Percentiles rank a stretch among this genome's conserved stretches.
These are phyloP conservation scores for Trachelus tabidus DNA, from an alignment of 2,888 invertebrate genomes.

Conservation along the genomic window DNA sequence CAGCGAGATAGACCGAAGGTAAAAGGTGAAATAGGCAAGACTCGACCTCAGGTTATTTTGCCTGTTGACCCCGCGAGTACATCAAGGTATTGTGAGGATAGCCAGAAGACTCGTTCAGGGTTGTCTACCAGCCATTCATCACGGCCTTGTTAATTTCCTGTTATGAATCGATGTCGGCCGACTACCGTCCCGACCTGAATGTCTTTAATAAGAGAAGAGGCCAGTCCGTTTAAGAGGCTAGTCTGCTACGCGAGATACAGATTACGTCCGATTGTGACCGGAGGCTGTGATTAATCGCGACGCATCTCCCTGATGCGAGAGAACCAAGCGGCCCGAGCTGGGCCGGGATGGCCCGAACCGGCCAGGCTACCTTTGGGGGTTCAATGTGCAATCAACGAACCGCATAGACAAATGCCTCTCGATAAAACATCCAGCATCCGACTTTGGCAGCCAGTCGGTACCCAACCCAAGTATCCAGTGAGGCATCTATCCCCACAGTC, in stretches of 20 bases:
- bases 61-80: constrained; percentile 8
- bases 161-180: constrained; percentile 40
- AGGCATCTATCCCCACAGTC: not conserved
- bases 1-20: not conserved
- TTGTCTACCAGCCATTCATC: constrained; percentile 35
- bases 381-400: constrained; percentile 21
- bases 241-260: constrained; percentile 33
- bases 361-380: constrained; percentile 14
- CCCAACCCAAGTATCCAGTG: not conserved
- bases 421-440: not conserved
- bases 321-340: not conserved
- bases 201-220: constrained; percentile 42
- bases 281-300: constrained; percentile 47
- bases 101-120: constrained; percentile 11
- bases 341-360: not conserved
- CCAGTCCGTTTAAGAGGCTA: constrained; percentile 13
- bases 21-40: constrained; percentile 4
- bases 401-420: not conserved
- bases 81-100: constrained; percentile 2
- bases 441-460: not conserved
- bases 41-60: constrained; percentile 1
- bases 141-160: constrained; percentile 47
- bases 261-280: constrained; percentile 46
- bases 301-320: constrained; percentile 30
- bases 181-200: constrained; percentile 39